These are phyloP conservation scores for Cynopterus brachyotis DNA, from an alignment of 2,113 vertebrate species.

Conservation along the genomic window DNA sequence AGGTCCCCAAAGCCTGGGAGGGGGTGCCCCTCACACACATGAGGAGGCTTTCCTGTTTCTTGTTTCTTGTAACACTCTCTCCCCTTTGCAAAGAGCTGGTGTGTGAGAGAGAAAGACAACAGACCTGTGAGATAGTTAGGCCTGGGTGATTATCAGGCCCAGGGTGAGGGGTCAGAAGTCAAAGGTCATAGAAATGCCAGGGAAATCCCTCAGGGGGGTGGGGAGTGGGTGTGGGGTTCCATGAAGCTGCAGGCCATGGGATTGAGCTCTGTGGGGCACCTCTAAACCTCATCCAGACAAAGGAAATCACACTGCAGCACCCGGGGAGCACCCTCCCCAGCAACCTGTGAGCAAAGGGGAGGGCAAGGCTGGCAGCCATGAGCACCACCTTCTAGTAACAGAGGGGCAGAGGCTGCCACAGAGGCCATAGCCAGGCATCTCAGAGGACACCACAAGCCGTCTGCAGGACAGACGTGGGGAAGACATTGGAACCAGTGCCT, in stretches of 20 bases:
- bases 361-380: rapidly evolving
- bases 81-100: background rate
- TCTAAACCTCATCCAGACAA: background rate
- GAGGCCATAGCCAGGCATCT: background rate
- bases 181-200: background rate
- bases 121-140: background rate
- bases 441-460: background rate
- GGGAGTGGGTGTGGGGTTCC: background rate
- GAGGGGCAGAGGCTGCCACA: background rate
- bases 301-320: background rate
- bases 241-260: background rate
- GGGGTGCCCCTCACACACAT: background rate
- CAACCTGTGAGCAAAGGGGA: background rate
- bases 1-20: background rate
- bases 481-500: background rate
- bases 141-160: background rate
- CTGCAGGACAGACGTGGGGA: too few species aligned
- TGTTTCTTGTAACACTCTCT: background rate
- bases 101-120: background rate
- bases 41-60: background rate
- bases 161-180: background rate
- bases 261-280: background rate
- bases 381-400: background rate
- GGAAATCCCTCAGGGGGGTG: background rate
- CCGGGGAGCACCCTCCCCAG: rapidly evolving